Evolutionary conservation across 2,797 vertebrate species (phyloP).

Genomic region (Harpagifer antarcticus): DNA sequence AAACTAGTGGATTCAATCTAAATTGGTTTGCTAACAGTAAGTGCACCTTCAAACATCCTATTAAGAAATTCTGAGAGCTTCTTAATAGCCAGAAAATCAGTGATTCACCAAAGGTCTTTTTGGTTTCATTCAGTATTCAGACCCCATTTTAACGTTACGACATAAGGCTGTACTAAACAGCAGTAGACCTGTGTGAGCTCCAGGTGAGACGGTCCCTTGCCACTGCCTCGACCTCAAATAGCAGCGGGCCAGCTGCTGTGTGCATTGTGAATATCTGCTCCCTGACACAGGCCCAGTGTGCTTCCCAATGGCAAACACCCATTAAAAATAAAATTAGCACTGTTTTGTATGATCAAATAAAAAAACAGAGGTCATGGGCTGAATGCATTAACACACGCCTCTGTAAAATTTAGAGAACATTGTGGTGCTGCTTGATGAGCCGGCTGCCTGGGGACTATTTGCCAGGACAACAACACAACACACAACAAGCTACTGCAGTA

Average conservation of each 20-base stretch:
- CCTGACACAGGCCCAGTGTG: conserved; percentile 60
- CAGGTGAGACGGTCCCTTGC: conserved; percentile 53
- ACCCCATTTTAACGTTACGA: conserved; percentile 34
- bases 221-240: conserved; percentile 40
- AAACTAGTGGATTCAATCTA: conserved; percentile 10
- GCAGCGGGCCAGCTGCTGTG: conserved; percentile 42
- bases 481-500: conserved; percentile 23
- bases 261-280: conserved; percentile 40
- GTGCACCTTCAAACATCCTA: conserved; percentile 8
- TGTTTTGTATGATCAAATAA: conserved; percentile 74
- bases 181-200: conserved; percentile 27
- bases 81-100: conserved; percentile 16
- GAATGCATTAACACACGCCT: conserved; percentile 69
- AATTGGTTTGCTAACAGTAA: conserved; percentile 19
- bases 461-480: conserved; percentile 26
- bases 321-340: conserved; percentile 78
- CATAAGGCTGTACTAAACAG: conserved; percentile 37
- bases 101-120: conserved; percentile 17
- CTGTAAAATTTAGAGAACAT: conserved; percentile 63
- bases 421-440: conserved; percentile 52
- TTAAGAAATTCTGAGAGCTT: conserved; percentile 3
- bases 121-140: conserved; percentile 1
- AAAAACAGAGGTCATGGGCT: conserved; percentile 74
- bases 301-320: conserved; percentile 71
- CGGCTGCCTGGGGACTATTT: conserved; percentile 51